Base-by-base conservation (phyloP, 2,113 vertebrate genomes). In the Xiphophorus hellerii region DNA sequence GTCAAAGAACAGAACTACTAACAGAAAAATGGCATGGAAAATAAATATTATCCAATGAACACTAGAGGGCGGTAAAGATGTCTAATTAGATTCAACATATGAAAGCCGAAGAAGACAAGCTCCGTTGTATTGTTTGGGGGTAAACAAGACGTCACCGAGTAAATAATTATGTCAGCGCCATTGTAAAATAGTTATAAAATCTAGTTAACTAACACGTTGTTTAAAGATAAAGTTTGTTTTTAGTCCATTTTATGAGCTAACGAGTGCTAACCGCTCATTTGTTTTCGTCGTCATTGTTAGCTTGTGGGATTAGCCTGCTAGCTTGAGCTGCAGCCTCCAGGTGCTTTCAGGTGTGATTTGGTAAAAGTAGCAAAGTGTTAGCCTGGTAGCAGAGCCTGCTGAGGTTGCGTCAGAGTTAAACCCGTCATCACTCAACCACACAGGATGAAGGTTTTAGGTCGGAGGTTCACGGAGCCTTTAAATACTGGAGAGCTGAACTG, bases 381-480 rank as follows among this genome's bases (percentile, higher is more conserved):
- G 10, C 37, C 35, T 37, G 48, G 20, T 69, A 69, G 22, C 68
- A 25, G 5, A 11, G 69, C 6, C n/a, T 67, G 25, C 12, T 71
- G 9, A 37, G 12, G 28, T 71, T 54, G 8, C 51, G 10, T 54
- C 51, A 25, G 4, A 14, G 27, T 27, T 22, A 3, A 30, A 30
- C 15, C 20, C 17, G 28, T 69, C 4, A n/a, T 54, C 17, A 35
- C 30, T 30, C n/a, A 17, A n/a, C 4, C 5, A 31, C 84, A 62
- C 64, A 66, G 72, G 74, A 80, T 31, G 4, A 8, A 33, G 13
- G 66, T 20, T 35, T 35, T 27, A 67, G 74, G 66, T 51, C 68
- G 61, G 65, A 64, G 66, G 62, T 61, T 80, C 0, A 74, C 80
- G 51, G n/a, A 68, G 76, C 77, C n/a, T 3, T 64, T 86, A 88